Conservation (phyloP, 2,888 invertebrate species). For the Eupeodes latifasciatus region DNA sequence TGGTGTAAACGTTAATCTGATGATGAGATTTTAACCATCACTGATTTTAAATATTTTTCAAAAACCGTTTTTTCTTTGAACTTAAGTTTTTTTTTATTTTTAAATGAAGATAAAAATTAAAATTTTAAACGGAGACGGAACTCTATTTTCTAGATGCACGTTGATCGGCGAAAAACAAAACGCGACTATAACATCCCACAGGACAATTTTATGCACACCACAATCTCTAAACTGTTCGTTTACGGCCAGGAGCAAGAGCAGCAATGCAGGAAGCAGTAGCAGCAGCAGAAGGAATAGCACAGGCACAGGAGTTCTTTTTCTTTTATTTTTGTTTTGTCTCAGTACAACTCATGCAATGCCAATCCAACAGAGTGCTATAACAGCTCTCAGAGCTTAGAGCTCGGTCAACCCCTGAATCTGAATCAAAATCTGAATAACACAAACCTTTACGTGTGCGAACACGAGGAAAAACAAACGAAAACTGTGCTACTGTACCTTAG, state of each 20-base stretch:
- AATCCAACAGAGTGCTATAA: constrained; percentile 65
- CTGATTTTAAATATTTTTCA: constrained; percentile 33
- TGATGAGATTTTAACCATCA: constrained; percentile 33
- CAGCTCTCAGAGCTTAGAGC: constrained; percentile 66
- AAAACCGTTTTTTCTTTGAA: neutral
- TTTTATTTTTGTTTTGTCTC: neutral
- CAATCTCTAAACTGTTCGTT: constrained; percentile 56
- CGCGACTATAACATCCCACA: constrained; percentile 72
- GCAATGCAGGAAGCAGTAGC: constrained; percentile 65
- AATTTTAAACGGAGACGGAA: constrained; percentile 25
- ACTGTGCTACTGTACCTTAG: constrained; percentile 81
- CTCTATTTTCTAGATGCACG: constrained; percentile 47
- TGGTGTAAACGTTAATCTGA: constrained; percentile 36
- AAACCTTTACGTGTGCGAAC: constrained; percentile 83
- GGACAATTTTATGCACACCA: constrained; percentile 68
- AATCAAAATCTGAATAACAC: constrained; percentile 46
- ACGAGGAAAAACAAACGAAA: constrained; percentile 85
- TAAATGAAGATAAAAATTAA: neutral
- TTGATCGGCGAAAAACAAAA: constrained; percentile 65
- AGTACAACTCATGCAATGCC: constrained; percentile 67
- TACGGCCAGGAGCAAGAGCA: constrained; percentile 66
- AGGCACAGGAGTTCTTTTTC: constrained; percentile 32
- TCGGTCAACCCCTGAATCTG: constrained; percentile 65
- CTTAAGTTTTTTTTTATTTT: constrained; percentile 8
- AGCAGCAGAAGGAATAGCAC: constrained; percentile 50